phyloP scores from a whole-genome alignment of 2,797 vertebrate species.

The Crax fasciolata region DNA sequence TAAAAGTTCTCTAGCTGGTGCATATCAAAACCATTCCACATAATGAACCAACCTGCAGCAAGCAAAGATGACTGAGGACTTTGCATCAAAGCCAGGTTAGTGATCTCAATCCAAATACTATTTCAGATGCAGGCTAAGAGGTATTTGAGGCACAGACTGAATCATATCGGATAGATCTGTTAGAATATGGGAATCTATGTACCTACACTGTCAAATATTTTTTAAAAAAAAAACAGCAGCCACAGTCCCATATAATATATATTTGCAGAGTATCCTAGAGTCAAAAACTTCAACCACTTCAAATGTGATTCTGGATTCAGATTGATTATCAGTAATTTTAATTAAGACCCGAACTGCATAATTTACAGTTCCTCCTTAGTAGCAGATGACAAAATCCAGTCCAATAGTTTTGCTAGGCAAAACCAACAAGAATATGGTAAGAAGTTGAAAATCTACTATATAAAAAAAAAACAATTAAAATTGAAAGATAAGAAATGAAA shows the following conservation, averaged over 20 bases:
- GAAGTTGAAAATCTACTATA: slow-evolving; percentile 20
- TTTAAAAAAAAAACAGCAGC: slow-evolving; percentile 57
- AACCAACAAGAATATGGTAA: slow-evolving; percentile 23
- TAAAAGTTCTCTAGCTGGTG: neutral
- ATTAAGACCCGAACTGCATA: slow-evolving; percentile 60
- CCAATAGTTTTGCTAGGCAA: slow-evolving; percentile 63
- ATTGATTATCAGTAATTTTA: slow-evolving; percentile 73
- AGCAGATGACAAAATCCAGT: slow-evolving; percentile 72
- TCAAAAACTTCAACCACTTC: slow-evolving; percentile 51
- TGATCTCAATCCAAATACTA: neutral
- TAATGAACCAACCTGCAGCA: neutral
- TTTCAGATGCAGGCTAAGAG: neutral
- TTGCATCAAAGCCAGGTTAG: neutral
- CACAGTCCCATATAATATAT: neutral
- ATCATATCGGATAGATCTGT: slow-evolving; percentile 2
- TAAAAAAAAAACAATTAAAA: neutral
- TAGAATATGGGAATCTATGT: slow-evolving; percentile 36
- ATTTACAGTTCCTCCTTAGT: slow-evolving; percentile 73
- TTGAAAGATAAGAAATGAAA: slow-evolving; percentile 32
- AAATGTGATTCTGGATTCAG: slow-evolving; percentile 68
- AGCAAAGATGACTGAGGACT: neutral
- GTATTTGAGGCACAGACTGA: slow-evolving; percentile 28
- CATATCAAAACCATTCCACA: neutral
- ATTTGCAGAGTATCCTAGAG: slow-evolving; percentile 56
- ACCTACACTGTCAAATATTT: slow-evolving; percentile 28